Conservation (phyloP, 2,888 invertebrate genomes). For the Cartodere bifasciata region DNA sequence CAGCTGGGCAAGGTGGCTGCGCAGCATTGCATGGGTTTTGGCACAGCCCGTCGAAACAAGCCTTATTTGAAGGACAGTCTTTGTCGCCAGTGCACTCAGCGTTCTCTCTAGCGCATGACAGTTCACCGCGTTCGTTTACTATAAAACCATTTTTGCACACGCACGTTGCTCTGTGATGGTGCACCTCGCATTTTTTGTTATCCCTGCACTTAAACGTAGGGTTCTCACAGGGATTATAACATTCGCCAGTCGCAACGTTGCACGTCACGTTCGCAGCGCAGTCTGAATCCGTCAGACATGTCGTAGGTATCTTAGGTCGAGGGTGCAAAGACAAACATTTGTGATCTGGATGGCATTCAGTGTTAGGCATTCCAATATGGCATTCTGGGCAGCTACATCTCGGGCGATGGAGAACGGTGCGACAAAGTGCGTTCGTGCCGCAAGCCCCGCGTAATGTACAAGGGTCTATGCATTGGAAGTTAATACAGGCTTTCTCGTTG, state of each 20-base stretch:
- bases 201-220: constrained; percentile 58
- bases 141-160: constrained; percentile 82
- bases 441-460: constrained; percentile 81
- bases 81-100: constrained; percentile 68
- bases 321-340: constrained; percentile 56
- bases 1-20: constrained; percentile 55
- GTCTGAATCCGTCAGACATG: constrained; percentile 54
- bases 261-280: constrained; percentile 69
- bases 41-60: constrained; percentile 73
- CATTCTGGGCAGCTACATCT: constrained; percentile 83
- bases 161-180: constrained; percentile 73
- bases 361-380: constrained; percentile 70
- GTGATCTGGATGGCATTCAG: constrained; percentile 67
- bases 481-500: constrained; percentile 82
- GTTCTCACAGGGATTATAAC: constrained; percentile 66
- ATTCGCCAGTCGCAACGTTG: constrained; percentile 54
- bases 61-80: constrained; percentile 76
- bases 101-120: constrained; percentile 70
- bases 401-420: constrained; percentile 70
- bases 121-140: constrained; percentile 74
- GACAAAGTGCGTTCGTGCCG: constrained; percentile 80
- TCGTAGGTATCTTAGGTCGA: constrained; percentile 41
- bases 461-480: constrained; percentile 82
- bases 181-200: constrained; percentile 80
- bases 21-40: constrained; percentile 71